Percentiles rank a stretch among this genome's conserved stretches.
phyloP scores from a whole-genome alignment of 1,140 invertebrate genomes.

The Sarcophaga bullata region DNA sequence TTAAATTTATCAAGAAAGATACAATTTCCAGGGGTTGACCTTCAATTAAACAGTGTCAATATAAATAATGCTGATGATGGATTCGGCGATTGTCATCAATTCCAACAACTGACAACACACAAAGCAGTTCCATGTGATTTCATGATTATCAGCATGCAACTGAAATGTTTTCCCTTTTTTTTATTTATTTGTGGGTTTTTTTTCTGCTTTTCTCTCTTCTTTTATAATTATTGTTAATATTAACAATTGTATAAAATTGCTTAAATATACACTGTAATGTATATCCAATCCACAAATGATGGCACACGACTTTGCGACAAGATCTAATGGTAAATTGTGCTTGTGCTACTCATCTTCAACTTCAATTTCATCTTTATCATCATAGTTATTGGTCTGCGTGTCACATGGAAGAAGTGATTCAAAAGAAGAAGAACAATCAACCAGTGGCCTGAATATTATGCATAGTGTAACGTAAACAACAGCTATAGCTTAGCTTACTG shows the following conservation, averaged over 20 bases:
- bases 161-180: background rate
- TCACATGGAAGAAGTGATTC: no score
- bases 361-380: no score
- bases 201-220: background rate
- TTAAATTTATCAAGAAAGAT: no score
- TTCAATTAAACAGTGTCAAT: background rate
- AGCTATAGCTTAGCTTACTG: no score
- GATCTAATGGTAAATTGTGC: background rate
- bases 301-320: conserved; percentile 7
- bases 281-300: background rate
- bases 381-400: no score
- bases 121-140: background rate
- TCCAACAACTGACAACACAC: background rate
- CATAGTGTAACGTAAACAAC: no score
- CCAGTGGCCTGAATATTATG: no score
- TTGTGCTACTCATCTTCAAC: background rate
- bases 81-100: background rate
- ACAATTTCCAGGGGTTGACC: background rate
- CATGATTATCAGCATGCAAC: background rate
- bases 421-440: no score
- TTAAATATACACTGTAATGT: background rate
- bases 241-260: no score
- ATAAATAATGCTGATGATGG: background rate
- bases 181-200: background rate
- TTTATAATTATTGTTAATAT: background rate